Evolutionary conservation across 2,888 invertebrate species (phyloP), one percentile per base, ranked within the genome.

Genomic region (Dryomyza anilis): DNA sequence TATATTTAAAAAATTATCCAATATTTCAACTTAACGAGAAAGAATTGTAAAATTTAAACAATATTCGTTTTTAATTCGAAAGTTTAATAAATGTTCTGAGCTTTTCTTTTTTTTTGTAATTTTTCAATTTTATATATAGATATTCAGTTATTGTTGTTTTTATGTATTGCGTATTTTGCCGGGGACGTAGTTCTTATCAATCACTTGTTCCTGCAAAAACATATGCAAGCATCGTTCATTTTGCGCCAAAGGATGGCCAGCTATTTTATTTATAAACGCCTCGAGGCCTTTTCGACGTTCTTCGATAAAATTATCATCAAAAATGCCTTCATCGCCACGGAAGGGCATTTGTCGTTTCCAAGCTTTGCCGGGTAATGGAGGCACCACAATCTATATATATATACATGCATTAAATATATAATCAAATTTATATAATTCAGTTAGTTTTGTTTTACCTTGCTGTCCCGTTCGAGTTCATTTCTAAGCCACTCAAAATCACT

Each of bases 401-500:
- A 50, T n/a, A n/a, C n/a, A n/a, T n/a, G n/a, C n/a, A n/a, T n/a
- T n/a, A n/a, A n/a, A n/a, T 7, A 58, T 14, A 19, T 5, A 57
- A 57, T 65, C 63, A 33, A 62, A 58, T 27, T 60, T 50, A 25
- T 14, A 2, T 50, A 12, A n/a, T 50, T 23, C n/a, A n/a, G n/a
- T n/a, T n/a, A n/a, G n/a, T 23, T 36, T 23, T 29, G 56, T 23
- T 72, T 84, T 84, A 95, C 96, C 89, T 99, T 99, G 85, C 98
- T 98, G 83, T 99, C 99, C 83, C 99, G 88, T 86, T 99, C 99
- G 79, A 99, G 85, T 86, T 99, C 99, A 83, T 94, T 96, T 85
- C 98, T 90, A 70, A 99, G 86, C 99, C 99, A 99, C 86, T 99
- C 99, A 85, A 99, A 99, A 85, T 99, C 99, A 85, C 98, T 98